These are phyloP conservation scores for Phymorhynchus buccinoides DNA, from an alignment of 1,140 invertebrate genomes.

Conservation along the genomic window DNA sequence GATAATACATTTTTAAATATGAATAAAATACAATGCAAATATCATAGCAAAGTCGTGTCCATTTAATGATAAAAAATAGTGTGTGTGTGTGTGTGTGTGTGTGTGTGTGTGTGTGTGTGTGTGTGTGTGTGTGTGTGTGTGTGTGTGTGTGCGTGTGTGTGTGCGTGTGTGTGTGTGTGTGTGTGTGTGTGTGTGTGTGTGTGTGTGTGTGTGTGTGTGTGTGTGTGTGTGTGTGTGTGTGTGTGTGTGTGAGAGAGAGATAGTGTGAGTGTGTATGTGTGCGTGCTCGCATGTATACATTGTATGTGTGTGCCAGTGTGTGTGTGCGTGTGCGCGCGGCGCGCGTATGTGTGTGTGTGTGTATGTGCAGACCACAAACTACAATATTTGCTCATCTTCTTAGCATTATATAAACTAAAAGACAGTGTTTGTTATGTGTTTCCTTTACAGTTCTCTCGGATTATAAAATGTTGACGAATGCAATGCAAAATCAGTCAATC, in stretches of 20 bases:
- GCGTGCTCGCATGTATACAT: too few species aligned
- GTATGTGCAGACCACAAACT: background rate
- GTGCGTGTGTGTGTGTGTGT: background rate
- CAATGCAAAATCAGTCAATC: too few species aligned
- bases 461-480: too few species aligned
- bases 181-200: constrained; percentile 10
- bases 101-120: background rate
- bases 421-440: too few species aligned
- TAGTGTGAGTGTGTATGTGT: background rate
- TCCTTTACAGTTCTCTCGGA: too few species aligned
- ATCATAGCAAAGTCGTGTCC: too few species aligned
- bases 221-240: background rate
- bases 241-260: background rate
- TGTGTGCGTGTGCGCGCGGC: background rate
- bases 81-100: background rate
- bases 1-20: too few species aligned
- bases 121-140: constrained; percentile 2
- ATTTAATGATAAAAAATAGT: too few species aligned
- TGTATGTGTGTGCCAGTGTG: constrained; percentile 5
- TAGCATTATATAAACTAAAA: too few species aligned
- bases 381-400: too few species aligned
- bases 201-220: constrained; percentile 6
- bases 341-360: background rate
- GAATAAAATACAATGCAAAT: too few species aligned
- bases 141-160: background rate